phyloP scores from a whole-genome alignment of 2,888 invertebrate species.

The Cataglyphis livida region DNA sequence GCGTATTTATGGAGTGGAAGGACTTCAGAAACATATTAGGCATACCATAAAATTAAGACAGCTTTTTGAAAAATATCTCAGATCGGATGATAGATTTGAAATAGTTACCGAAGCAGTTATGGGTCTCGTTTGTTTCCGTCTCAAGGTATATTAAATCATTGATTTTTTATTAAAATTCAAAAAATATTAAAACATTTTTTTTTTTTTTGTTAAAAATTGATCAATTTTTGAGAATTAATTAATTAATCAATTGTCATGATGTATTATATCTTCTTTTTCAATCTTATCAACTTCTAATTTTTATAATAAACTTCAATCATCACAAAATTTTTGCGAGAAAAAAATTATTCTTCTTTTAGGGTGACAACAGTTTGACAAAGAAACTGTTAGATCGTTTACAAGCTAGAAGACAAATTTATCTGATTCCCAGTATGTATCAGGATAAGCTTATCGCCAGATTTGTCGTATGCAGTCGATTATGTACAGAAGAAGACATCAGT shows the following conservation, averaged over 20 bases:
- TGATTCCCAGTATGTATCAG: conserved; percentile 92
- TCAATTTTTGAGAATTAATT: not conserved
- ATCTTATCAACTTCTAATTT: not conserved
- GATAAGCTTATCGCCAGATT: conserved; percentile 92
- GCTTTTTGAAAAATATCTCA: conserved; percentile 91
- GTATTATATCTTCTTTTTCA: not conserved
- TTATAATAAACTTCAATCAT: not conserved
- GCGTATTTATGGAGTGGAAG: conserved; percentile 92
- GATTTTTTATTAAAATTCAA: not conserved
- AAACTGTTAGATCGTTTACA: conserved; percentile 91
- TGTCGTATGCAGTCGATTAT: conserved; percentile 92
- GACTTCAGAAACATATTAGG: conserved; percentile 92
- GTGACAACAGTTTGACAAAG: conserved; percentile 90
- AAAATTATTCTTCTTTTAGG: conserved; percentile 83
- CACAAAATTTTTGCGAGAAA: not conserved
- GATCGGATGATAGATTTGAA: conserved; percentile 92
- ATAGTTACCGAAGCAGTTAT: conserved; percentile 90
- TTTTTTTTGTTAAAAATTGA: not conserved
- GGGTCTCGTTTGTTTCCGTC: conserved; percentile 96
- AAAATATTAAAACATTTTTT: too few relatives aligned
- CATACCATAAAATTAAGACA: conserved; percentile 91
- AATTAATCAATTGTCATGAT: not conserved
- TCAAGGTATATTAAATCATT: conserved; percentile 87
- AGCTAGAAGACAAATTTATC: conserved; percentile 92
- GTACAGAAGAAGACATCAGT: conserved; percentile 90